A percentile compares a stretch with the other conserved stretches of the same genome.
Conservation (phyloP, 2,797 vertebrate genomes). For the Sebastes minor region DNA sequence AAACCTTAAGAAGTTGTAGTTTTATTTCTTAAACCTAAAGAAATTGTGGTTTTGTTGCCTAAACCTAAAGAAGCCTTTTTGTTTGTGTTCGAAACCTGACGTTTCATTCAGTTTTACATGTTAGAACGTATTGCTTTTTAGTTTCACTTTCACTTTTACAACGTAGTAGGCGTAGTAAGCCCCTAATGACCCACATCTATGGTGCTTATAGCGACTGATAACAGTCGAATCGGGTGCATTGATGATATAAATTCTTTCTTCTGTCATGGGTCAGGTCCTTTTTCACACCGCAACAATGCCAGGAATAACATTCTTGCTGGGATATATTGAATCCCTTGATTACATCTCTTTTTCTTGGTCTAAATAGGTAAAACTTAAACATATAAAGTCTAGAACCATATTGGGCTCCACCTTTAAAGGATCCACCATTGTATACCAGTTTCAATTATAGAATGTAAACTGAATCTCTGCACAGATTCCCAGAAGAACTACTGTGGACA, state of each 20-base stretch:
- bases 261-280: neutral
- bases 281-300: neutral
- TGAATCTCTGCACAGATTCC: neutral
- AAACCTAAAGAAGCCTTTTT: no score
- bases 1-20: no score
- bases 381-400: neutral
- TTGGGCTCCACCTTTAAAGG: neutral
- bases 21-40: rapidly evolving
- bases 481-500: neutral
- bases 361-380: neutral
- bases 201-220: no score
- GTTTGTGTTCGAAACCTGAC: no score
- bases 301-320: neutral
- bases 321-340: neutral
- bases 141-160: no score
- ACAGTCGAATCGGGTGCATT: neutral
- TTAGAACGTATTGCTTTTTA: no score
- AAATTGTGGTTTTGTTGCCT: no score
- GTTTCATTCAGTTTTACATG: no score
- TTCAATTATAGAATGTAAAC: neutral
- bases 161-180: no score
- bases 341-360: neutral
- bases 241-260: neutral
- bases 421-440: neutral
- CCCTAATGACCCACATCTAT: no score